Conservation (phyloP, 2,888 invertebrate genomes). For the Helicoverpa assulta region DNA sequence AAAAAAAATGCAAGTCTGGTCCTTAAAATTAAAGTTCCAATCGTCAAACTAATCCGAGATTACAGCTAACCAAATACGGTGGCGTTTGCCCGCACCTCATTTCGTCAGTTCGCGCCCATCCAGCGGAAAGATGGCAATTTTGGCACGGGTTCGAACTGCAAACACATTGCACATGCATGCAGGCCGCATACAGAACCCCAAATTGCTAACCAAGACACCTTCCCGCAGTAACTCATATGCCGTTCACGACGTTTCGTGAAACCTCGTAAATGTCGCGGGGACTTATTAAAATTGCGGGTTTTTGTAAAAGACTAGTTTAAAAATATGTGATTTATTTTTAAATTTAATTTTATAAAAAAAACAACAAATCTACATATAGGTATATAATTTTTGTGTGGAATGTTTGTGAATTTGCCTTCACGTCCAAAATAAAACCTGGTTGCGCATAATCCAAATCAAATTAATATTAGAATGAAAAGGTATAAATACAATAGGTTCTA, state of each 20-base stretch:
- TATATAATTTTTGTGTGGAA: too few relatives aligned
- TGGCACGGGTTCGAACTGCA: constrained; percentile 79
- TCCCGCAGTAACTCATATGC: constrained; percentile 81
- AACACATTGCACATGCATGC: constrained; percentile 74
- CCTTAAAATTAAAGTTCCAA: constrained; percentile 25
- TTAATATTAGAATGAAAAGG: too few relatives aligned
- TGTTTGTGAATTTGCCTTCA: too few relatives aligned
- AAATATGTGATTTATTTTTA: background rate
- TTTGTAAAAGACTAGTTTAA: background rate
- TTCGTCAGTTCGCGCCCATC: constrained; percentile 59
- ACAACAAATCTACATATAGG: too few relatives aligned
- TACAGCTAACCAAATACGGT: constrained; percentile 60
- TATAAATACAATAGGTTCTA: too few relatives aligned
- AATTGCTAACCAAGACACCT: constrained; percentile 85
- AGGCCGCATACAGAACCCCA: constrained; percentile 80
- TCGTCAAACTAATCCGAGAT: constrained; percentile 67
- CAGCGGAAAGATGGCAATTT: constrained; percentile 84
- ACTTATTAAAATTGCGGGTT: constrained; percentile 43
- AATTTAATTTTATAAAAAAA: too few relatives aligned
- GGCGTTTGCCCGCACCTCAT: constrained; percentile 63
- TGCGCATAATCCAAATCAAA: too few relatives aligned
- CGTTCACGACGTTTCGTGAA: constrained; percentile 74
- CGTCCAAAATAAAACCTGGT: too few relatives aligned
- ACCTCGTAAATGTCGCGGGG: constrained; percentile 70
- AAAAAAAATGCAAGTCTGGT: background rate